phyloP scores from a whole-genome alignment of 2,888 invertebrate genomes.

The Patella pellucida region DNA sequence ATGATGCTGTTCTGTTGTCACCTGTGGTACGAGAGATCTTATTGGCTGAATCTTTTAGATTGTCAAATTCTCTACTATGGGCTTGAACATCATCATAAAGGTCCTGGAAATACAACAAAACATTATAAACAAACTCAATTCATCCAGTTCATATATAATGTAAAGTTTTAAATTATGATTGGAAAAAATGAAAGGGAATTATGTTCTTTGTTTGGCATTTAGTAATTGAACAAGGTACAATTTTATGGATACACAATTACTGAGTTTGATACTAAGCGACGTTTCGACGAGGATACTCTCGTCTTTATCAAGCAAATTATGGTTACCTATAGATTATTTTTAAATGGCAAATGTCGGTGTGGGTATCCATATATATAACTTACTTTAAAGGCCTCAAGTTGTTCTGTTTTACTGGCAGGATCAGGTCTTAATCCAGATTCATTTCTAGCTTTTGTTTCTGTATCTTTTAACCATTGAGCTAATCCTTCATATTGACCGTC shows the following conservation, averaged over 20 bases:
- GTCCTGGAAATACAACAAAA: conserved; percentile 47
- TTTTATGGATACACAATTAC: too few species aligned
- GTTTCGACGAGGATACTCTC: too few species aligned
- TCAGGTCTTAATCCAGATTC: conserved; percentile 88
- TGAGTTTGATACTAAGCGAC: too few species aligned
- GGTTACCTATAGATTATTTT: too few species aligned
- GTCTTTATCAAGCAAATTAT: too few species aligned
- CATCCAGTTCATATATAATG: too few species aligned
- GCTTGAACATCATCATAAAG: conserved; percentile 87
- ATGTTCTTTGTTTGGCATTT: too few species aligned
- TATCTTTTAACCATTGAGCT: conserved; percentile 88
- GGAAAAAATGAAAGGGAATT: too few species aligned
- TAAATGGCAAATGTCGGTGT: too few species aligned
- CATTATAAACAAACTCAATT: too few species aligned
- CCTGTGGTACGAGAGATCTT: conserved; percentile 83
- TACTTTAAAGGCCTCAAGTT: conserved; percentile 81
- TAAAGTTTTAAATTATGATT: too few species aligned
- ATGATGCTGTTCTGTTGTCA: conserved; percentile 86
- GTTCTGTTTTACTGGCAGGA: conserved; percentile 84
- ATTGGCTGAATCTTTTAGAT: conserved; percentile 80
- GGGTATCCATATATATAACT: background rate
- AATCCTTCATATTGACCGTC: conserved; percentile 84
- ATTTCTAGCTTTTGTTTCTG: conserved; percentile 83
- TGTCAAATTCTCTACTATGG: conserved; percentile 84
- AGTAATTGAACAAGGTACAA: too few species aligned